phyloP scores from a whole-genome alignment of 1,140 invertebrate species.

The Cataglyphis hispanica region DNA sequence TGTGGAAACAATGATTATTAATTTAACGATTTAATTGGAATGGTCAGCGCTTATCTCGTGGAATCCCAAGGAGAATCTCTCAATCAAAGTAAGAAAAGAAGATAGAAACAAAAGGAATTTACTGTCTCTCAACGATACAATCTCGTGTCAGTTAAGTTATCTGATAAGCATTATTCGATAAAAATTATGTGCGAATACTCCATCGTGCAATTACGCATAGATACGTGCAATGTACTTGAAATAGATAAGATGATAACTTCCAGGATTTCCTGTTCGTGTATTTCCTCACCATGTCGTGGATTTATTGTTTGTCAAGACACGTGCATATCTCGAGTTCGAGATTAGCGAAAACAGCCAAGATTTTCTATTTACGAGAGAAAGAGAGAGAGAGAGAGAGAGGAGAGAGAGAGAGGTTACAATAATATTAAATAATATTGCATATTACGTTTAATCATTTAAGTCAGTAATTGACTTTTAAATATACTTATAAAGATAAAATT shows the following conservation, averaged over 20 bases:
- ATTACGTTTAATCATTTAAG: background rate
- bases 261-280: slow-evolving; percentile 47
- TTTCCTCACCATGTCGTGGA: slow-evolving; percentile 10
- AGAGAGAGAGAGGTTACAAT: too few species aligned
- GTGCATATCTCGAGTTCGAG: background rate
- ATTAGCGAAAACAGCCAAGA: background rate
- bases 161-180: slow-evolving; percentile 56
- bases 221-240: slow-evolving; percentile 67
- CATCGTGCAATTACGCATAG: slow-evolving; percentile 18
- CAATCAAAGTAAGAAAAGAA: slow-evolving; percentile 11
- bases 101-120: background rate
- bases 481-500: background rate
- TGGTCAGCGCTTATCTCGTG: slow-evolving; percentile 37
- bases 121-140: background rate
- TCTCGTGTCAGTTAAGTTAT: background rate
- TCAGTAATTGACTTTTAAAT: background rate
- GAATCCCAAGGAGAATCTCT: slow-evolving; percentile 54
- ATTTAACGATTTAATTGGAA: slow-evolving; percentile 30
- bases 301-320: background rate
- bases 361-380: background rate
- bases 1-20: slow-evolving; percentile 40
- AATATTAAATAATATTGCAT: slow-evolving; percentile 8
- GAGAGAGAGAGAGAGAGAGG: too few species aligned
- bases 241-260: slow-evolving; percentile 67
- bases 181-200: background rate